Base-by-base conservation (phyloP, 2,888 invertebrate genomes). In the Megalurothrips usitatus region DNA sequence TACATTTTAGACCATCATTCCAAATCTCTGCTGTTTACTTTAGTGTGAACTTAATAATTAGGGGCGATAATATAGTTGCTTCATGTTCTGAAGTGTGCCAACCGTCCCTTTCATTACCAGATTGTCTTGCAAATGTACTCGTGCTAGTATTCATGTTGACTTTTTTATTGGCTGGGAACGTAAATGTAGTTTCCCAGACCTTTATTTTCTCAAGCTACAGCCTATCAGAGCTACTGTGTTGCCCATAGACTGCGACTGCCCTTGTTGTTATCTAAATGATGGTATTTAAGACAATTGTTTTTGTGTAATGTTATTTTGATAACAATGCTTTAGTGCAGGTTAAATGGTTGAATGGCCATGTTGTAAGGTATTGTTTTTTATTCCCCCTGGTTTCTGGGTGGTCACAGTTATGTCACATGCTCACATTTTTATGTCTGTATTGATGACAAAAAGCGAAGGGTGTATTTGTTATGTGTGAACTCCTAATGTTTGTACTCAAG, bases 371-470 rank as follows among this genome's bases (percentile, higher is more conserved):
- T 75, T 75, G n/a, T 75, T 75, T 1, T 58, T 19, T 19, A 12
- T 58, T 58, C 58, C 58, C 34, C 34, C 58, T 58, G 58, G 23
- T 23, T 26, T 75, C 11, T 26, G n/a, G 68, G 68, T 75, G 26
- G 68, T 75, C 26, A 75, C 68, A 75, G 23, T 75, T 75, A 26
- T 75, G 68, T 75, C 68, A 75, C 68, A 75, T 75, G 68, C 68
- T 75, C 68, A 75, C 68, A 75, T 23, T 75, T 75, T 75, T 75
- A 26, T 75, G 68, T 75, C 68, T 75, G 68, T 26, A 9, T 75
- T 75, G 23, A 12, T 75, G 68, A 26, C 10, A 12, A 75, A 26
- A 26, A 26, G 68, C 9, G 10, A 17, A 14, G 17, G 58, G 68
- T 75, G 23, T 75, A 11, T 75, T 12, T 75, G 8, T 75, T n/a